Evolutionary conservation across 2,797 vertebrate species (phyloP), one percentile per base, ranked within the genome.

Genomic region (Naso thynnoides): DNA sequence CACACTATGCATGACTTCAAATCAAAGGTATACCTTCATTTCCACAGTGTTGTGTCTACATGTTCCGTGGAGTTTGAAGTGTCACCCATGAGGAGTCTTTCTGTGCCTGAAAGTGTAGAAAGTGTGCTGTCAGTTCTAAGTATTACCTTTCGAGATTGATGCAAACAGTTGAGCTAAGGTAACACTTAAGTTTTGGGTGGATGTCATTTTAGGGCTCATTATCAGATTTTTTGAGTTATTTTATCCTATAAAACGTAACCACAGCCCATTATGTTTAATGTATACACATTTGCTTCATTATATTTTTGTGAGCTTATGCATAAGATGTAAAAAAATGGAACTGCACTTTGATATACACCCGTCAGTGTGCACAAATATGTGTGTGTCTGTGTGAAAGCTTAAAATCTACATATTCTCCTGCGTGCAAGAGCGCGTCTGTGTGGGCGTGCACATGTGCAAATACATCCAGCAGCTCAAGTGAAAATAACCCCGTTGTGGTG

Each of bases 41-140:
- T 85, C 56, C 86, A 87, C 73, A 72, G 33, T 82, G 75, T 77
- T 80, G 62, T 87, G 78, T 89, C 48, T 68, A 81, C 67, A 59
- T 89, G 76, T 90, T 79, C 39, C 53, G 9, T 73, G 50, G 76
- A 68, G 69, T 71, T 70, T 79, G 11, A 75, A 63, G 60, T 74
- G 55, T 82, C 77, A 74, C 76, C 78, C 10, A 39, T 77, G 64
- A 75, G 49, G 42, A 68, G 68, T 76, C 53, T 62, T 52, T 39
- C 74, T 76, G 76, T 83, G 76, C 54, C 49, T 82, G 39, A 59
- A 78, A 49, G 44, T 65, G 55, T 77, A 70, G 16, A 66, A 71
- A 59, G 42, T 77, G 59, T 79, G 29, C 54, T 66, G 60, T 70
- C 47, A 54, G 8, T 33, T 69, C 68, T 15, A 61, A 47, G 11